These are phyloP conservation scores for Philereme transversata DNA, from an alignment of 2,888 invertebrate species.

Conservation along the genomic window DNA sequence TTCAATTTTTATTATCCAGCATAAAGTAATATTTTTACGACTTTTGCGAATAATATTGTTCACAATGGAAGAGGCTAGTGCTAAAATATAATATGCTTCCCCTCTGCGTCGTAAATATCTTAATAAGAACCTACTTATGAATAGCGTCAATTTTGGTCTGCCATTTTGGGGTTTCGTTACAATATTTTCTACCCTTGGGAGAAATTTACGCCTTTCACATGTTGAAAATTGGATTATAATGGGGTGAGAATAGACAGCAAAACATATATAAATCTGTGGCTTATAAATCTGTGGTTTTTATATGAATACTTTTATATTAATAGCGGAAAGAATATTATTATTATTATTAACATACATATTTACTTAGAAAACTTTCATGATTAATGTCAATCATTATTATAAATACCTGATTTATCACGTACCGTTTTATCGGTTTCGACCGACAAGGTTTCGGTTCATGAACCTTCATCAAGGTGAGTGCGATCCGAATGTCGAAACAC, in stretches of 20 bases:
- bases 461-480: too few species aligned
- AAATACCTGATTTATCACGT: too few species aligned
- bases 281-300: too few species aligned
- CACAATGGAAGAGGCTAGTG: slow-evolving; percentile 21
- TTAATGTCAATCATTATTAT: too few species aligned
- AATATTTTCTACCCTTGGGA: slow-evolving; percentile 1
- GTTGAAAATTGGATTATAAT: neutral
- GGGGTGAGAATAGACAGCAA: neutral
- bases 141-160: slow-evolving; percentile 16
- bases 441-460: too few species aligned
- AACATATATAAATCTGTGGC: too few species aligned
- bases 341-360: too few species aligned
- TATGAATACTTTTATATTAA: too few species aligned
- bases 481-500: too few species aligned
- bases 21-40: slow-evolving; percentile 9
- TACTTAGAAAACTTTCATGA: too few species aligned
- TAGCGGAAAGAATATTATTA: too few species aligned
- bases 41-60: slow-evolving; percentile 6
- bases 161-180: slow-evolving; percentile 2
- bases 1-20: slow-evolving; percentile 2
- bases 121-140: slow-evolving; percentile 23
- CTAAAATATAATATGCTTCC: slow-evolving; percentile 22
- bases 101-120: slow-evolving; percentile 23
- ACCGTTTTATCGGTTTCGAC: too few species aligned
- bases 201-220: neutral